Evolutionary conservation across 2,888 invertebrate genomes (phyloP), one percentile per base, ranked within the genome.

Genomic region (Acanthopleura granulata): DNA sequence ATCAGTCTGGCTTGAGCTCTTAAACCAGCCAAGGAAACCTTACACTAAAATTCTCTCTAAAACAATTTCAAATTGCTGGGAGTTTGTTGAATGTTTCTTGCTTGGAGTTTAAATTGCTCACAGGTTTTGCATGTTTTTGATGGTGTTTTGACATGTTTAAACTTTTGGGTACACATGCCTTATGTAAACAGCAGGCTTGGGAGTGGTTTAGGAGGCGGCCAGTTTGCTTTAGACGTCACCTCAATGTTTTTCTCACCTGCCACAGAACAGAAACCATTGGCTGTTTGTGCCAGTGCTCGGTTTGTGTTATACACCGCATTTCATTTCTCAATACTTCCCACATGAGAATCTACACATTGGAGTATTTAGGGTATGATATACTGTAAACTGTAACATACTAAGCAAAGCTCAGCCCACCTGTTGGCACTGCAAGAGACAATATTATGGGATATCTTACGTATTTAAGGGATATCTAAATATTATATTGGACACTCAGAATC

Each of bases 101-200:
- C 29, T 66, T 15, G 29, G 22, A 27, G 29, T 27, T 66, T 27
- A 66, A 66, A 66, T 66, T 66, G 29, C 29, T 66, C 22, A 22
- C 66, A 66, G 66, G 16, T 6, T 25, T 66, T 22, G 66, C 16
- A 27, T 66, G 66, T 66, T 66, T 66, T 66, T 27, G 66, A 66
- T 66, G 66, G 16, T 66, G 66, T 66, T 6, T 66, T 66, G 66
- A 66, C 66, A 66, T 66, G 66, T 66, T 66, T 66, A 27, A 22
- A 18, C 57, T 22, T n/a, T 22, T 57, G 22, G 40, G 6, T 57
- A 57, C 57, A 57, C 57, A 57, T 22, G 18, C 66, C 66, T 27
- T 22, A 25, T 57, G 29, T 66, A 66, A 66, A 66, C 25, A 66
- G 12, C 16, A 25, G 15, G 3, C 27, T 6, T 16, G 66, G 66